A percentile compares a stretch with the other conserved stretches of the same genome.
Evolutionary conservation across 2,113 vertebrate species (phyloP).

Genomic region (Bolborhynchus lineola): DNA sequence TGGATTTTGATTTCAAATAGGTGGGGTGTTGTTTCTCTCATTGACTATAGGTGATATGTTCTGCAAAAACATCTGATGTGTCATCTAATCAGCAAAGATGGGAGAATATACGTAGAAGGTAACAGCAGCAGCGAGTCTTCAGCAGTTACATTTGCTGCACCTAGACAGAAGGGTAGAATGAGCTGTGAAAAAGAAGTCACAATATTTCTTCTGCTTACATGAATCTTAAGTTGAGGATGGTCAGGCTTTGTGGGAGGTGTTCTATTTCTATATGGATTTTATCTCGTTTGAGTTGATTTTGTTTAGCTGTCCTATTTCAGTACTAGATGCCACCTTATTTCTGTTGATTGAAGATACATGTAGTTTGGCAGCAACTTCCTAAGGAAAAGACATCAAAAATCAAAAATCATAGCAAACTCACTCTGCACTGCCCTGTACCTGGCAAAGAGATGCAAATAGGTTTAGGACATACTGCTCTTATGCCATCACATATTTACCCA

Average conservation of each 20-base stretch:
- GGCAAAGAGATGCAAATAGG: background rate
- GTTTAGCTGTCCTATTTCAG: background rate
- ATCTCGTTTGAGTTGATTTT: background rate
- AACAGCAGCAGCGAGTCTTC: background rate
- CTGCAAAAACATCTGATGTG: background rate
- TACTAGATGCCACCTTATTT: background rate
- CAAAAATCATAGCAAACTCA: background rate
- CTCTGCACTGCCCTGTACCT: background rate
- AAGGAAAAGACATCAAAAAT: background rate
- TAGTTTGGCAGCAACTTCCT: background rate
- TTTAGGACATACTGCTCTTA: background rate
- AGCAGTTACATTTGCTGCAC: background rate
- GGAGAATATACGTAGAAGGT: background rate
- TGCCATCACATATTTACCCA: background rate
- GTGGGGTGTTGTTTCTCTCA: background rate
- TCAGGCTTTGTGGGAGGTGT: background rate
- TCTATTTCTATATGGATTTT: background rate
- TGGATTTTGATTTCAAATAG: background rate
- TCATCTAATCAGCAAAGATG: background rate
- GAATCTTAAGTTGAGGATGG: background rate
- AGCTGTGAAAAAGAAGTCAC: background rate
- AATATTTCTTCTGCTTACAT: background rate
- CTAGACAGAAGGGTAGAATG: background rate
- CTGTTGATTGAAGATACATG: background rate
- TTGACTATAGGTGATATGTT: background rate